Conservation (phyloP, 2,113 vertebrate species). For the Apodemus sylvaticus region DNA sequence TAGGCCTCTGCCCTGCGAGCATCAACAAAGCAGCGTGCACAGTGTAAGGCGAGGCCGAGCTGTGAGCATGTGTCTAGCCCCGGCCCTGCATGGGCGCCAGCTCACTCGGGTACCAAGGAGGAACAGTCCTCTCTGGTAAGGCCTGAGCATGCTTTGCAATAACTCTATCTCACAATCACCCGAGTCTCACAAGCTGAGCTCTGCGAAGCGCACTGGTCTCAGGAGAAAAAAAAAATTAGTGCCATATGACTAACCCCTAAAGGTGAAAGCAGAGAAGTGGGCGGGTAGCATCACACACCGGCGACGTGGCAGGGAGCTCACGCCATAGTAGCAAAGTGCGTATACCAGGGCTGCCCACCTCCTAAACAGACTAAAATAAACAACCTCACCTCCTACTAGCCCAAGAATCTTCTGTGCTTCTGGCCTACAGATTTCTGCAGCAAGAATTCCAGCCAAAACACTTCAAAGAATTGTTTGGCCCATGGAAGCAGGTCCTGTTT, state of each 20-base stretch:
- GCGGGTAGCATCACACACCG: neutral
- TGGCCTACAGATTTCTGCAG: neutral
- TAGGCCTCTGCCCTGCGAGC: neutral
- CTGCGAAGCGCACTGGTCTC: neutral
- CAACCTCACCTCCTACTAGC: neutral
- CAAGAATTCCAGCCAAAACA: neutral
- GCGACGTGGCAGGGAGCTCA: neutral
- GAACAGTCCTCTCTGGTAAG: neutral
- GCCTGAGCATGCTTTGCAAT: neutral
- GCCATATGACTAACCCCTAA: neutral
- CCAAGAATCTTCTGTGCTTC: neutral
- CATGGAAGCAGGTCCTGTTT: neutral
- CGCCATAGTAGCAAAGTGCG: too few species aligned
- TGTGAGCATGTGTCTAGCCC: neutral
- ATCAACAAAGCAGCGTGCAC: neutral
- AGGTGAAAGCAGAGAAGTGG: neutral
- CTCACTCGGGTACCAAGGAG: neutral
- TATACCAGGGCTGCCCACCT: neutral
- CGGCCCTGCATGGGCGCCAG: neutral
- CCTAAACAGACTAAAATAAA: neutral
- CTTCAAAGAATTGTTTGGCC: neutral
- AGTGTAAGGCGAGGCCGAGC: neutral
- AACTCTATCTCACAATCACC: neutral
- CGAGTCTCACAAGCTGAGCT: neutral
- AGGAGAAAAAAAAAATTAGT: neutral